phyloP scores from a whole-genome alignment of 2,888 invertebrate genomes.

The Brachypalpus laphriformis region DNA sequence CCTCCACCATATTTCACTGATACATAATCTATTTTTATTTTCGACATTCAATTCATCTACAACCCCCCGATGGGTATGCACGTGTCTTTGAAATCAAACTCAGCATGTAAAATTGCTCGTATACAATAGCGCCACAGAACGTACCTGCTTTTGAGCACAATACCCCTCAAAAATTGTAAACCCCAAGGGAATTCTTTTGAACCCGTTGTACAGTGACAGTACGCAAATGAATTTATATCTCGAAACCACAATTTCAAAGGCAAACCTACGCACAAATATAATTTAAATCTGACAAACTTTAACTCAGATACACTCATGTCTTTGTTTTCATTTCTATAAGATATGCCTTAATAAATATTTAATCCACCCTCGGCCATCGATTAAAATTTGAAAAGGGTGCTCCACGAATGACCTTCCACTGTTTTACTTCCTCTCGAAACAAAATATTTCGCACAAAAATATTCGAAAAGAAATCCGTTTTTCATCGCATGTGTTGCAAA shows the following conservation, averaged over 20 bases:
- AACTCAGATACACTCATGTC: background rate
- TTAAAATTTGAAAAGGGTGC: background rate
- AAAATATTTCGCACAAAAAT: background rate
- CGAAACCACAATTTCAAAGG: background rate
- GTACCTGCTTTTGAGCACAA: conserved; percentile 10
- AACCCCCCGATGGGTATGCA: background rate
- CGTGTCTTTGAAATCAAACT: conserved; percentile 14
- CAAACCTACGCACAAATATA: background rate
- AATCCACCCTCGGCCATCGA: conserved; percentile 14
- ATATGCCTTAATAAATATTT: conserved; percentile 22
- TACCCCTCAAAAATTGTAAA: background rate
- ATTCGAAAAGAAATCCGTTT: background rate
- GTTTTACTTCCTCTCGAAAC: background rate
- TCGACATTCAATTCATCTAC: background rate
- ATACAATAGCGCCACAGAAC: background rate
- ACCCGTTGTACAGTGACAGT: background rate
- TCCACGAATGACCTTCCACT: conserved; percentile 11
- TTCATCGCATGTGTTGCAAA: background rate
- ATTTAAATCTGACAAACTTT: background rate
- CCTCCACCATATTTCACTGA: background rate
- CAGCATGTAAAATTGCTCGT: background rate
- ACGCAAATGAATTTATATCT: background rate
- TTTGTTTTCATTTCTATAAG: background rate
- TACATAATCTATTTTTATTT: background rate
- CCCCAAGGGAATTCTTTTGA: background rate